Percentiles rank a stretch among this genome's conserved stretches.
phyloP scores from a whole-genome alignment of 1,140 invertebrate genomes.

The Heterodera carotae region DNA sequence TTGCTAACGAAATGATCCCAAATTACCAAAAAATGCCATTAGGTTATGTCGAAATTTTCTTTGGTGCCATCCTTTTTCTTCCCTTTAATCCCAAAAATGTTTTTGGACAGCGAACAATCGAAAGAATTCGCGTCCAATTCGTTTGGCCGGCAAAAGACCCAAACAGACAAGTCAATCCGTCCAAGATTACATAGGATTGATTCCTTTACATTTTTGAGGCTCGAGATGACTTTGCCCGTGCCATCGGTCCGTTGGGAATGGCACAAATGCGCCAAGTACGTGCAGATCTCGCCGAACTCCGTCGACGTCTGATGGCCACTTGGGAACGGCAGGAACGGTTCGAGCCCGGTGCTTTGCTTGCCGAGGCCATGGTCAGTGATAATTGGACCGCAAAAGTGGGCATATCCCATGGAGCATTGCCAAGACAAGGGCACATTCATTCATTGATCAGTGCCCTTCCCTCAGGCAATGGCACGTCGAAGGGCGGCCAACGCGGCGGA shows the following conservation, averaged over 20 bases:
- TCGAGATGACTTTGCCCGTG: conserved; percentile 9
- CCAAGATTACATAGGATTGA: background rate
- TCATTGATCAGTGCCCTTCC: background rate
- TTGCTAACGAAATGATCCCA: background rate
- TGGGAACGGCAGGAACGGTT: conserved; percentile 12
- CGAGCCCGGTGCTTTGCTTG: conserved; percentile 17
- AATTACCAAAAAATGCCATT: background rate
- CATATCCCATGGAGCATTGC: too few species aligned
- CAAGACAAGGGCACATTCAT: background rate
- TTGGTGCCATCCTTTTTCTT: background rate
- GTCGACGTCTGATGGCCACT: conserved; percentile 14
- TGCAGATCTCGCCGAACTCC: conserved; percentile 13
- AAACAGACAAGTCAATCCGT: background rate
- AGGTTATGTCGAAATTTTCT: background rate
- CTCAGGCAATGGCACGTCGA: conserved; percentile 4
- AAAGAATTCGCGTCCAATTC: conserved; percentile 2
- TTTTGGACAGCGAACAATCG: background rate
- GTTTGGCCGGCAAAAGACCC: background rate
- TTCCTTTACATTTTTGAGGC: background rate
- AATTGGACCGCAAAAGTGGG: background rate
- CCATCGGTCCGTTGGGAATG: conserved; percentile 23
- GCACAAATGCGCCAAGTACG: conserved; percentile 22
- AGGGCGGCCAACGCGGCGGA: conserved; percentile 10
- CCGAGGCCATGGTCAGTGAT: conserved; percentile 16
- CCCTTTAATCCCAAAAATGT: background rate